Evolutionary conservation across 2,888 invertebrate genomes (phyloP).

Genomic region (Pachydiplax longipennis): DNA sequence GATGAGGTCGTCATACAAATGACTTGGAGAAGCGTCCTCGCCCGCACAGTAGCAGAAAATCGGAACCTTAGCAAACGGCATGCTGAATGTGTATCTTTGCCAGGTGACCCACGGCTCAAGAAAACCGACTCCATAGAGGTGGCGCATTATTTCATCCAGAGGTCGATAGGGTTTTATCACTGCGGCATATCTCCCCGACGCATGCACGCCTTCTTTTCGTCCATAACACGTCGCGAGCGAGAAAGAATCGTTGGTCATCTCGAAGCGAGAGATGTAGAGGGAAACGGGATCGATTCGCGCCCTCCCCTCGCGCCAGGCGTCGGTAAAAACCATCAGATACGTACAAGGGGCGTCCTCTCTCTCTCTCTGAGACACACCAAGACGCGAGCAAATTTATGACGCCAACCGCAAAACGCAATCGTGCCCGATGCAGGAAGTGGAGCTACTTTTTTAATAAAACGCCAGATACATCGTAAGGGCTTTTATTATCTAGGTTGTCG

Average conservation of each 20-base stretch:
- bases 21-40: too few relatives aligned
- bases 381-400: too few relatives aligned
- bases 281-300: not conserved
- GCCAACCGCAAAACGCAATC: too few relatives aligned
- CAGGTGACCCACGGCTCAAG: not conserved
- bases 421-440: too few relatives aligned
- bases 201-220: not conserved
- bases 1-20: too few relatives aligned
- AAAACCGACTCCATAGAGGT: not conserved
- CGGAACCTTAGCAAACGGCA: too few relatives aligned
- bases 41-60: too few relatives aligned
- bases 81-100: not conserved
- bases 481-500: too few relatives aligned
- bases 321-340: not conserved
- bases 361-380: too few relatives aligned
- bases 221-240: not conserved
- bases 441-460: too few relatives aligned
- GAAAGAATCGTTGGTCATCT: not conserved
- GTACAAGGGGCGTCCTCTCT: too few relatives aligned
- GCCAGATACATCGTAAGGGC: too few relatives aligned
- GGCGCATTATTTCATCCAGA: not conserved
- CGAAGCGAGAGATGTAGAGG: not conserved
- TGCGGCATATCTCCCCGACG: not conserved
- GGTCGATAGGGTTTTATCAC: not conserved
- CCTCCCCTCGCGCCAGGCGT: not conserved